Base-by-base conservation (phyloP, 2,888 invertebrate species). In the Sicus ferrugineus region DNA sequence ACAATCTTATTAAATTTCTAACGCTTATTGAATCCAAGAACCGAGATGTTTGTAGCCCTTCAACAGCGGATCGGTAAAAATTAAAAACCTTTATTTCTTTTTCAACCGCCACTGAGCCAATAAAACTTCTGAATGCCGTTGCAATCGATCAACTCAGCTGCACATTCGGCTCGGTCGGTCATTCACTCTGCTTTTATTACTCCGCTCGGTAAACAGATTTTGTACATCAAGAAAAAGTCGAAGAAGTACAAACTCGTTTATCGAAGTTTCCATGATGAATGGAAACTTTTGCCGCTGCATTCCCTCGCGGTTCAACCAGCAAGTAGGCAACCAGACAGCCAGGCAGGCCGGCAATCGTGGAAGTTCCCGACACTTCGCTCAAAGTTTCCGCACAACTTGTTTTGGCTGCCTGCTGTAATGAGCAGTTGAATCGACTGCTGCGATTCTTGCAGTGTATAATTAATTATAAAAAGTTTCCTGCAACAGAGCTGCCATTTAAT, bases 381-480 rank as follows among this genome's bases (percentile, higher is more conserved):
- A 9, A 54, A 14, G 14, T 42, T 42, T 42, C 42, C 42, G 9
- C 34, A 2, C 34, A 42, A n/a, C 42, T 42, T 42, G 42, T n/a
- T 42, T n/a, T 42, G 42, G 5, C 11, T 42, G 4, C 3, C 14
- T 42, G 14, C 42, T 42, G 14, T n/a, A 42, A 1, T n/a, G n/a
- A 2, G 1, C 14, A 42, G 42, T 23, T 9, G 9, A 14, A 26
- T 54, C 28, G 11, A 28, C 54, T 54, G 26, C 9, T 14, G 16
- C 6, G 2, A 6, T 54, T 26, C 52, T 50, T 64, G 4, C 62
- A 46, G 62, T 62, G 62, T 62, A 62, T 26, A 62, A 62, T 42
- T 62, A 62, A 62, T 62, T 46, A 62, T 30, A 46, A 23, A 46
- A 26, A 11, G 62, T 62, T 42, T 42, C n/a, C 46, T 46, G n/a